Conservation (phyloP, 2,888 invertebrate genomes). For the Meiosimyza decipiens region DNA sequence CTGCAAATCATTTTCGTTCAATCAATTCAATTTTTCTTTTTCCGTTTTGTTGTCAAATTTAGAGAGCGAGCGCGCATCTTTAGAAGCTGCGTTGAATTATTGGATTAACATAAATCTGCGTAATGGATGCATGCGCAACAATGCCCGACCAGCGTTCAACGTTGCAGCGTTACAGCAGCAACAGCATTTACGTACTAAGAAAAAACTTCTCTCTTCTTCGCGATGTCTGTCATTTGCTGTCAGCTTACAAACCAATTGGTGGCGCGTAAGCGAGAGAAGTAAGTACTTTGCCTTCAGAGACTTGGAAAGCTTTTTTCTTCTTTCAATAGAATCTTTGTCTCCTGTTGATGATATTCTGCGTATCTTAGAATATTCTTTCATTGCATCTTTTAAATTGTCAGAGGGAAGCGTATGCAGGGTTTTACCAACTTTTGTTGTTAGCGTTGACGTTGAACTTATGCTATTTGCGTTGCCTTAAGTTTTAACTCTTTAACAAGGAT, state of each 20-base stretch:
- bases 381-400: background rate
- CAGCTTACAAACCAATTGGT: background rate
- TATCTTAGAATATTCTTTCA: background rate
- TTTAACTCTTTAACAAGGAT: too few relatives aligned
- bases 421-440: too few relatives aligned
- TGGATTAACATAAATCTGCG: constrained; percentile 53
- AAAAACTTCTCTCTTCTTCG: background rate
- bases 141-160: background rate
- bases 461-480: too few relatives aligned
- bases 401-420: too few relatives aligned
- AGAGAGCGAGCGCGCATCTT: constrained; percentile 3
- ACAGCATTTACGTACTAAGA: constrained; percentile 29
- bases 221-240: too few relatives aligned
- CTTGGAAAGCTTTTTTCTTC: background rate
- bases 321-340: background rate
- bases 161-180: constrained; percentile 1
- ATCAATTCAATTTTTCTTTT: too few relatives aligned
- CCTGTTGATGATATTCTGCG: background rate
- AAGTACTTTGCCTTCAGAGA: background rate
- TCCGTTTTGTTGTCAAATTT: too few relatives aligned
- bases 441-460: too few relatives aligned
- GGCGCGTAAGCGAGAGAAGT: background rate
- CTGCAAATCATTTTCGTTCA: too few relatives aligned
- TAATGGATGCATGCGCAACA: constrained; percentile 50
- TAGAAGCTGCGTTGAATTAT: constrained; percentile 45